Evolutionary conservation across 37 sponge, comb jelly and placozoan species (phyloP), one percentile per base, ranked within the genome.

Genomic region (Axinella damicornis): DNA sequence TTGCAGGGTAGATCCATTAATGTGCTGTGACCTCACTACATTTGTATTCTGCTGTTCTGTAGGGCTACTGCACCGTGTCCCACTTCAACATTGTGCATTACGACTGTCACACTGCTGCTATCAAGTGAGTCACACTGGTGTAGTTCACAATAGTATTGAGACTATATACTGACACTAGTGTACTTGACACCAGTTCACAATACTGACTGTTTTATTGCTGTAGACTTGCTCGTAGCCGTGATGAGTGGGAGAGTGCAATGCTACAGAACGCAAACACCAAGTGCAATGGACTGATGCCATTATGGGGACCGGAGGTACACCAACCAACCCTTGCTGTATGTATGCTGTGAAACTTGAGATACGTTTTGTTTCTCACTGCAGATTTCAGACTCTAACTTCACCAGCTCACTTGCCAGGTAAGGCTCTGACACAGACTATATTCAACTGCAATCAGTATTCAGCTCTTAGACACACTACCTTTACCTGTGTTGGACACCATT

Each of bases 211-310:
- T 66, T 27, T 46, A 46, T 46, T 9, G 46, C 46, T 46, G 53
- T 57, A 93, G 98, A 57, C 80, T 84, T 25, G 88, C 95, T 56
- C 65, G 93, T 21, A 80, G 91, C 16, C 52, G 96, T 30, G 95
- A 97, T 60, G 98, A 95, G 57, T 97, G 98, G 98, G 98, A 97
- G 84, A 91, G 95, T 90, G 98, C 98, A 18, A 85, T 77, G 67
- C 82, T 97, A 28, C 94, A 97, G 69, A 97, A 97, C 60, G 89
- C 93, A 69, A 97, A 97, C 78, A 97, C 96, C 54, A 81, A 84
- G 41, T 97, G 98, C 79, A 97, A 97, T 74, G 93, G 90, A n/a
- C 75, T 97, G 17, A 39, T 97, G 69, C 98, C 98, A 16, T 68
- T 97, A n/a, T 97, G 98, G 98, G 98, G 98, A 37, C 95, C 95